Evolutionary conservation across 2,113 vertebrate genomes (phyloP).

Genomic region (Syngnathus typhle): DNA sequence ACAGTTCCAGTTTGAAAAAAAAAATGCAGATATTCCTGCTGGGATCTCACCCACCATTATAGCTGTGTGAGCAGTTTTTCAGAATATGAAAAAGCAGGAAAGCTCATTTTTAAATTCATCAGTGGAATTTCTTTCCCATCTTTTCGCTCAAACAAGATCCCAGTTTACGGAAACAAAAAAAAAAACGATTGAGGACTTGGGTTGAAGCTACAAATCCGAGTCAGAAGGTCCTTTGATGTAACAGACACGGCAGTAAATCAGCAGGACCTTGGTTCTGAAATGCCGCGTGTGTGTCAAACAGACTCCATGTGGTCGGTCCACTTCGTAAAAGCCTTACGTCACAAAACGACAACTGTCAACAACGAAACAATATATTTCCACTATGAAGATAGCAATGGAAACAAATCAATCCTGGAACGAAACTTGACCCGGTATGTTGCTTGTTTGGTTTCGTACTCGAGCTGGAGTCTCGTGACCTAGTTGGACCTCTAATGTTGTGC

Average conservation of each 20-base stretch:
- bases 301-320: conserved; percentile 2
- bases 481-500: neutral
- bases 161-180: neutral
- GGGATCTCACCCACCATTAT: neutral
- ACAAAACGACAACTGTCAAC: neutral
- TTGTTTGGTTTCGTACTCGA: neutral
- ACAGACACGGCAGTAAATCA: conserved; percentile 10
- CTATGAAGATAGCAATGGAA: no score
- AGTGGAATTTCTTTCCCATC: neutral
- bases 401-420: neutral
- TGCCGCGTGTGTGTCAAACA: neutral
- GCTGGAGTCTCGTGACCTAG: neutral
- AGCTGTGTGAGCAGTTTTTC: neutral
- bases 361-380: neutral
- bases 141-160: neutral
- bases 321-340: neutral
- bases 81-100: neutral
- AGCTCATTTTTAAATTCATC: neutral
- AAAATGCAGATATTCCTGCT: neutral
- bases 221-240: conserved; percentile 3
- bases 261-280: neutral
- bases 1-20: conserved; percentile 1
- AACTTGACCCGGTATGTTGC: neutral
- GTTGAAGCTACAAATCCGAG: conserved; percentile 2
- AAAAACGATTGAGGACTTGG: neutral